Evolutionary conservation across 1,140 invertebrate genomes (phyloP).

Genomic region (Bombus pascuorum): DNA sequence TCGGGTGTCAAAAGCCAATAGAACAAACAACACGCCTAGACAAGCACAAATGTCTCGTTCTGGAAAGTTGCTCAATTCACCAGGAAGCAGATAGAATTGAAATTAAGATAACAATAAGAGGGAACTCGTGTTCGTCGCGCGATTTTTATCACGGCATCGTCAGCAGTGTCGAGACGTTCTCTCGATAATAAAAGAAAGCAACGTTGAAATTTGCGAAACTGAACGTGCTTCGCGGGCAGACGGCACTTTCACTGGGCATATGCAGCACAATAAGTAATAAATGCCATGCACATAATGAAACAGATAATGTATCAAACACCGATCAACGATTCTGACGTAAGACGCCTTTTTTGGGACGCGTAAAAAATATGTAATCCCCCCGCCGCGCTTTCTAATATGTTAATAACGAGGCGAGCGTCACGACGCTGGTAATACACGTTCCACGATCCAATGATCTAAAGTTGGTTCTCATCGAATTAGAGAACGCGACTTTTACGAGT

Average conservation of each 20-base stretch:
- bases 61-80: neutral
- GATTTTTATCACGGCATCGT: conserved; percentile 6
- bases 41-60: neutral
- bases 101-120: neutral
- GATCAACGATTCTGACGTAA: conserved; percentile 48
- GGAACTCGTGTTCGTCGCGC: neutral
- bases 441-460: conserved; percentile 45
- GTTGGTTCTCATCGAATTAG: conserved; percentile 11
- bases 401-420: conserved; percentile 35
- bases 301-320: conserved; percentile 46
- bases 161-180: neutral
- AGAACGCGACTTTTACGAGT: conserved; percentile 13
- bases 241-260: conserved; percentile 37
- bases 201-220: conserved; percentile 36
- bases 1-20: neutral
- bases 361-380: conserved; percentile 39
- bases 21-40: neutral
- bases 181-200: conserved; percentile 30
- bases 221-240: neutral
- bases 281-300: conserved; percentile 47
- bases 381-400: conserved; percentile 47
- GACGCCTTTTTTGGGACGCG: conserved; percentile 21
- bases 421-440: conserved; percentile 36
- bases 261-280: conserved; percentile 54
- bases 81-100: neutral